A percentile compares a stretch with the other conserved stretches of the same genome.
Evolutionary conservation across 2,797 vertebrate species (phyloP).

Genomic region (Vireo griseus): DNA sequence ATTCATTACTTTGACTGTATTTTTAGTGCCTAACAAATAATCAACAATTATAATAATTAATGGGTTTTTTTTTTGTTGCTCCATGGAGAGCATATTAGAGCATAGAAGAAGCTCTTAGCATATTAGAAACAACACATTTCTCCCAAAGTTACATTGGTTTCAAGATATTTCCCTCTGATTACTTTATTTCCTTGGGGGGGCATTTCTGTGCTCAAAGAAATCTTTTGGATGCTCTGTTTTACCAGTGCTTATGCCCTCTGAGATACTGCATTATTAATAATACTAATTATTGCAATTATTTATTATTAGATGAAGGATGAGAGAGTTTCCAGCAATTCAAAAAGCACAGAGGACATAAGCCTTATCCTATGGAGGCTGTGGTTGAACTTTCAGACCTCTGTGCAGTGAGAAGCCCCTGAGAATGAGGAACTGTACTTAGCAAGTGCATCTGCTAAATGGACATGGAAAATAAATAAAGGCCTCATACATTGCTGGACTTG

Average conservation of each 20-base stretch:
- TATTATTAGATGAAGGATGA: slow-evolving; percentile 32
- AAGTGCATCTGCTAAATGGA: not conserved
- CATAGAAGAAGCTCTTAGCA: not conserved
- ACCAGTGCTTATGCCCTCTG: not conserved
- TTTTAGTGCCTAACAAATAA: slow-evolving; percentile 27
- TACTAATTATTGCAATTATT: slow-evolving; percentile 54
- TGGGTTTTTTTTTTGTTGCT: not conserved
- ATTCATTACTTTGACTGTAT: not conserved
- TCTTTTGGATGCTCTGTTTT: slow-evolving; percentile 16
- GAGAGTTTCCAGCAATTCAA: slow-evolving; percentile 5
- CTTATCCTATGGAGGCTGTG: not conserved
- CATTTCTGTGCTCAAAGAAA: not conserved
- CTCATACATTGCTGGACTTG: fast-evolving
- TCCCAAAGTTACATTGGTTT: not conserved
- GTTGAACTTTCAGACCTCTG: not conserved
- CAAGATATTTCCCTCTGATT: slow-evolving; percentile 21
- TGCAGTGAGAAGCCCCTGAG: not conserved
- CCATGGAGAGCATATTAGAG: not conserved
- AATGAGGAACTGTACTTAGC: not conserved
- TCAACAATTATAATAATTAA: slow-evolving; percentile 8
- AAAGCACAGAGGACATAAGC: not conserved
- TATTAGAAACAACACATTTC: not conserved
- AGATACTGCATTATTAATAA: slow-evolving; percentile 54
- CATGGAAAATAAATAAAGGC: not conserved
- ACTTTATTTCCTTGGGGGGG: slow-evolving; percentile 15